phyloP scores from a whole-genome alignment of 2,797 vertebrate species.

The Danio choprae region DNA sequence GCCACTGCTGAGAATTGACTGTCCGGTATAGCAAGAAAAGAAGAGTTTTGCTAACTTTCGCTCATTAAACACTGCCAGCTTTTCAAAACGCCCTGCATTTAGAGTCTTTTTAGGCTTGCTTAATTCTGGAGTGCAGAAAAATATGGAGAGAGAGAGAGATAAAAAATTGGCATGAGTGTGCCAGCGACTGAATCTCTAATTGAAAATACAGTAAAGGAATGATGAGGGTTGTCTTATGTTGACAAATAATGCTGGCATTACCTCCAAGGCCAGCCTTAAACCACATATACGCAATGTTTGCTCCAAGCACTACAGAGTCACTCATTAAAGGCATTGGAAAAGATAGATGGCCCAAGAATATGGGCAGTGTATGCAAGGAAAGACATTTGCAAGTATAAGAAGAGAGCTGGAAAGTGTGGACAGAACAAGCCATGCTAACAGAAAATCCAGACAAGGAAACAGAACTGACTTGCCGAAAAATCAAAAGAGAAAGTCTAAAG shows the following conservation, averaged over 20 bases:
- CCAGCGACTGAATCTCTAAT: slow-evolving; percentile 34
- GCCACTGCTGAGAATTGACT: slow-evolving; percentile 67
- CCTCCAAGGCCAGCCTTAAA: slow-evolving; percentile 14
- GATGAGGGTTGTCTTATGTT: slow-evolving; percentile 19
- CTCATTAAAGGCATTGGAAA: slow-evolving; percentile 8
- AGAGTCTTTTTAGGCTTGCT: slow-evolving; percentile 58
- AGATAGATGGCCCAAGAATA: slow-evolving; percentile 25
- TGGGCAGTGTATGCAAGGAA: slow-evolving; percentile 9
- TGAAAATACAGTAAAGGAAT: slow-evolving; percentile 19
- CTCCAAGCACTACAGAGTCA: background rate
- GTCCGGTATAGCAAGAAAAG: too few species aligned
- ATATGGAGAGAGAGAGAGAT: slow-evolving; percentile 31
- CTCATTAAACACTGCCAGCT: slow-evolving; percentile 47
- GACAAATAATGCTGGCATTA: slow-evolving; percentile 15
- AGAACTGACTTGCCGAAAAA: too few species aligned
- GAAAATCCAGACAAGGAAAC: too few species aligned
- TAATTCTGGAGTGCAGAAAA: slow-evolving; percentile 51
- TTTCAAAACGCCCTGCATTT: slow-evolving; percentile 52
- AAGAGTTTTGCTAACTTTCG: too few species aligned
- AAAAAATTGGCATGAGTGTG: slow-evolving; percentile 55
- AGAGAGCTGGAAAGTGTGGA: too few species aligned
- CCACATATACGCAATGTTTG: background rate
- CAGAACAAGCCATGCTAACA: too few species aligned
- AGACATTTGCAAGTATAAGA: too few species aligned
- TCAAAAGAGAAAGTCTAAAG: too few species aligned